Evolutionary conservation across 2,888 invertebrate species (phyloP).

Genomic region (Apodemia hepburni): DNA sequence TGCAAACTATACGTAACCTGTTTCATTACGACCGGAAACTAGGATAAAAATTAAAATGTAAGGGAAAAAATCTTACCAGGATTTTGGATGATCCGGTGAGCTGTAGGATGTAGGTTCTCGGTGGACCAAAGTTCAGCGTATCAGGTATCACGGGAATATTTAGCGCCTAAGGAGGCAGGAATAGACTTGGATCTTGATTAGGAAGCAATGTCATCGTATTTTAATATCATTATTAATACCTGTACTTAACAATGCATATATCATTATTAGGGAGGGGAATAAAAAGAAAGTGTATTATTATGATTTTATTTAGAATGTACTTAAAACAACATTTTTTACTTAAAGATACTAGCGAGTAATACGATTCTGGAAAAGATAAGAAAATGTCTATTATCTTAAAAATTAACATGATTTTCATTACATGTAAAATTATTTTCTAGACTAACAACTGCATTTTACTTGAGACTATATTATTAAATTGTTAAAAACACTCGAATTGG

Average conservation of each 20-base stretch:
- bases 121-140: constrained; percentile 62
- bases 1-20: constrained; percentile 14
- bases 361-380: constrained; percentile 66
- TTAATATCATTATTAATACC: constrained; percentile 28
- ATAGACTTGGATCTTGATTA: constrained; percentile 69
- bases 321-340: constrained; percentile 68
- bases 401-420: constrained; percentile 70
- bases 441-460: constrained; percentile 50
- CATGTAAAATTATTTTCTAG: constrained; percentile 59
- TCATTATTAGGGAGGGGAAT: constrained; percentile 29
- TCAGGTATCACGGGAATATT: constrained; percentile 73
- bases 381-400: constrained; percentile 65
- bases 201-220: constrained; percentile 50
- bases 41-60: constrained; percentile 69
- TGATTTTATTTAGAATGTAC: constrained; percentile 70
- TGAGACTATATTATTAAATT: constrained; percentile 49
- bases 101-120: constrained; percentile 75
- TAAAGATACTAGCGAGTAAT: constrained; percentile 75
- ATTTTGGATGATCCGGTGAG: constrained; percentile 73
- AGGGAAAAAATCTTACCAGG: constrained; percentile 76
- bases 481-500: constrained; percentile 74
- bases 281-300: constrained; percentile 50
- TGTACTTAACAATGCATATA: constrained; percentile 32
- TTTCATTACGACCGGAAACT: constrained; percentile 42
- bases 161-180: constrained; percentile 70